Evolutionary conservation across 2,797 vertebrate species (phyloP), one percentile per base, ranked within the genome.

Genomic region (Falco concolor): DNA sequence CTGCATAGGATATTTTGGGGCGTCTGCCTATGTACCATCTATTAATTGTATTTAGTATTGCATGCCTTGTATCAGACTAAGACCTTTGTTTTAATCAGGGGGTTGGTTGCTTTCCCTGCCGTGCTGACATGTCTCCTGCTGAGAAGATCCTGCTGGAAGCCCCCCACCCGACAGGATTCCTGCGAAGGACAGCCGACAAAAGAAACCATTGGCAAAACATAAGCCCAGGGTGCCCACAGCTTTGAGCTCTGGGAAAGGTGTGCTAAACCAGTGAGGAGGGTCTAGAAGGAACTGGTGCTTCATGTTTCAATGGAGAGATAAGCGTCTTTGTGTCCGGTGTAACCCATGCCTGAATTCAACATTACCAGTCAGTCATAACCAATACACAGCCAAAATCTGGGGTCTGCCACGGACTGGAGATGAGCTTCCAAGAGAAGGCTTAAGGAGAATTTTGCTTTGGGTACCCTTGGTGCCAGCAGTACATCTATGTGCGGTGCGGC

Each of bases 401-500:
- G 19, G 24, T 80, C 28, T 8, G 22, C 6, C 34, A 40, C 2
- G 6, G 24, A 20, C 24, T 54, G 65, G 60, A 89, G 52, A 45
- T 16, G 44, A 91, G 5, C 18, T 87, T 67, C 59, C 25, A 81
- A 63, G 61, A 64, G n/a, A 20, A 70, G 6, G 7, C 9, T 44
- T 10, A 53, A 42, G 36, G 20, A 42, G 20, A 76, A 36, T 68
- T 52, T 87, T 89, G 3, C 47, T 81, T 57, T 25, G 3, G 5
- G 18, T 70, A 53, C 59, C 30, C 34, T 70, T 34, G 65, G 28
- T 34, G 32, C 27, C 52, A 67, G 18, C 28, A 77, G 13, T 28
- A 38, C 24, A n/a, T 1, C 1, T 49, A 7, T 0, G 2, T 40
- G 27, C n/a, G 61, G 30, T 2, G 2, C 9, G 6, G 50, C 54